A percentile compares a stretch with the other conserved stretches of the same genome.
These are phyloP conservation scores for Listrodromus nycthemerus DNA, from an alignment of 2,888 invertebrate species.

Conservation along the genomic window DNA sequence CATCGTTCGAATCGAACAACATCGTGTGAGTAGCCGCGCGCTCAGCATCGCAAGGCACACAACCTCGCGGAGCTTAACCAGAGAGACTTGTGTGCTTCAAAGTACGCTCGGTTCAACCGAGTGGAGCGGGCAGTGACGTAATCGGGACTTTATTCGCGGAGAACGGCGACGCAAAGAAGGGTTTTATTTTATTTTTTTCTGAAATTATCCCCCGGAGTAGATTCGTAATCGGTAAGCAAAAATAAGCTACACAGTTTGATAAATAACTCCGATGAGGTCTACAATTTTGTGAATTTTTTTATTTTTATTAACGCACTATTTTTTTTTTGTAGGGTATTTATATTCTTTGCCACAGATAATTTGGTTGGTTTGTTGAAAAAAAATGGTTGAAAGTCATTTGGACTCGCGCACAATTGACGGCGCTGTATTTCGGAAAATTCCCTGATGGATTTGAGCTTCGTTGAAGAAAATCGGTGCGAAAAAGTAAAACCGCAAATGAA, in stretches of 20 bases:
- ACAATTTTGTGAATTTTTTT: not conserved
- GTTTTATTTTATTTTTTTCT: not conserved
- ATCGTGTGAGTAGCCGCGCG: not conserved
- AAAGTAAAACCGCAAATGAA: too few relatives aligned
- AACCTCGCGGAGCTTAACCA: conserved; percentile 11
- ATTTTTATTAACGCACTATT: too few relatives aligned
- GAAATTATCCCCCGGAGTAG: not conserved
- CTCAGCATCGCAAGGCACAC: conserved; percentile 1
- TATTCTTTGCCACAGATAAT: too few relatives aligned
- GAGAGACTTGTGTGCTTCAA: not conserved
- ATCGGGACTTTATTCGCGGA: conserved; percentile 1
- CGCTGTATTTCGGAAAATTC: too few relatives aligned
- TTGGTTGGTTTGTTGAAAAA: not conserved
- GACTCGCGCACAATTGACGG: too few relatives aligned
- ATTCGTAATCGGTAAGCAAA: not conserved
- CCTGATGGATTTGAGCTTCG: too few relatives aligned
- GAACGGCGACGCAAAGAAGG: not conserved
- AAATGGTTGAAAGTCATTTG: not conserved
- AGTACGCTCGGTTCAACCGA: not conserved
- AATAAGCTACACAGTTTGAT: not conserved
- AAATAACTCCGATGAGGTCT: not conserved
- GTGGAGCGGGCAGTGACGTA: not conserved
- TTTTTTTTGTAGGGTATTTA: too few relatives aligned
- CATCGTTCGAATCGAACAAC: not conserved
- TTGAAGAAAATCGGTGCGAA: too few relatives aligned